Base-by-base conservation (phyloP, 1,140 invertebrate genomes). In the Lordiphosa collinella region DNA sequence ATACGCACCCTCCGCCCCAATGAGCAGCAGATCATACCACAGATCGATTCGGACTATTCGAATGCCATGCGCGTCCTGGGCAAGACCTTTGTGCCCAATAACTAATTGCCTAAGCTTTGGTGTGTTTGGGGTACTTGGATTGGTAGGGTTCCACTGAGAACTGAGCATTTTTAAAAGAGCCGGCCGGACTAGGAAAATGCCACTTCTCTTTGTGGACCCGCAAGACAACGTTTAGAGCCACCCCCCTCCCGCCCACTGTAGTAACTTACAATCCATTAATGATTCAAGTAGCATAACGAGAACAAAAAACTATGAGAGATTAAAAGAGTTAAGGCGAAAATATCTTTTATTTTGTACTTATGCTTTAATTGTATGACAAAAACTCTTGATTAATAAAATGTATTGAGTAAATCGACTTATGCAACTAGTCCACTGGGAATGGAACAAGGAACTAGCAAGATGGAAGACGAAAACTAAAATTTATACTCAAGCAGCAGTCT, bases 41-140 rank as follows among this genome's bases (percentile, higher is more conserved):
- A 89, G 53, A 89, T 89, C 58, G 88, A 89, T 53, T 89, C 86
- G 7, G 85, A 89, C 54, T 89, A 89, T 57, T 88, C 88, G 35
- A 88, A 89, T 62, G 87, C 88, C 36, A 89, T 89, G 88, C 80
- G 86, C 13, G 88, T 89, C 14, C 67, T 89, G 22, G 88, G 88
- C 62, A 89, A 89, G 55, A 89, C 72, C n/a, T 74, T 68, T 48
- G 73, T 57, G 22, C 54, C 75, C 32, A 67, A 64, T 40, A 82
- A 84, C 59, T 76, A 78, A 44, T 43, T 59, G 49, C 16, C 38
- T 67, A 67, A 41, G 53, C 53, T 67, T 59, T 51, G 63, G 35
- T 58, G 50, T 49, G 44, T 57, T 41, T 46, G 38, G 40, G 37
- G 41, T 37, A 32, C 14, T 16, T 36, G 31, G 22, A 13, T 4